These are phyloP conservation scores for Holacanthella duospinosa DNA, from an alignment of 2,888 invertebrate species.

Conservation along the genomic window DNA sequence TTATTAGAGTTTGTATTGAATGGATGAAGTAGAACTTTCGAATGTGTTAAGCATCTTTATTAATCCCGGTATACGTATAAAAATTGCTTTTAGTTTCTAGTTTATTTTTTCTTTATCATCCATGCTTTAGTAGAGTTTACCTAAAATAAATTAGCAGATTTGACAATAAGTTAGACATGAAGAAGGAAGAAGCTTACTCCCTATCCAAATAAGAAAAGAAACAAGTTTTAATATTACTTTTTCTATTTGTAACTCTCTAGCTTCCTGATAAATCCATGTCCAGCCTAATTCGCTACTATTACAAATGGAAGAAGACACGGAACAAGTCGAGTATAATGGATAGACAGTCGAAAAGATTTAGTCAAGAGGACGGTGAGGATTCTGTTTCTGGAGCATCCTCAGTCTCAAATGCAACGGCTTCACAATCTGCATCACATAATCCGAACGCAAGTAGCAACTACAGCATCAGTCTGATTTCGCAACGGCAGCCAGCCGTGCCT, in stretches of 20 bases:
- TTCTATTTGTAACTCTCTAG: slow-evolving; percentile 46
- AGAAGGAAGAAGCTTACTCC: no score
- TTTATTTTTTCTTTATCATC: no score
- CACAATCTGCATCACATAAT: slow-evolving; percentile 13
- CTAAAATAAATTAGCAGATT: no score
- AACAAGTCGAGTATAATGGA: slow-evolving; percentile 90
- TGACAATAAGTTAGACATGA: no score
- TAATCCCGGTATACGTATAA: no score
- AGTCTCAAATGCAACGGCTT: slow-evolving; percentile 9
- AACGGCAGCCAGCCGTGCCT: background rate
- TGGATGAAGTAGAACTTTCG: no score
- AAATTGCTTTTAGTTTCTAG: no score
- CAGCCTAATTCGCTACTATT: slow-evolving; percentile 91
- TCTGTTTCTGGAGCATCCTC: slow-evolving; percentile 11
- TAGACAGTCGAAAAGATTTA: slow-evolving; percentile 58
- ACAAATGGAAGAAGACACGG: slow-evolving; percentile 94
- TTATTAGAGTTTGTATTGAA: no score
- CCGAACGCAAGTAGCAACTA: slow-evolving; percentile 1
- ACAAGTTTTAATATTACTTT: no score
- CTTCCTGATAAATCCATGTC: slow-evolving; percentile 94
- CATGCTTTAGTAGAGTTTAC: no score
- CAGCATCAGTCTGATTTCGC: slow-evolving; percentile 4
- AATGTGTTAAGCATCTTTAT: no score
- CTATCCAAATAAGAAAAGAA: no score
- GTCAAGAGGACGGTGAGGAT: slow-evolving; percentile 32